Base-by-base conservation (phyloP, 2,888 invertebrate genomes). In the Fragum fragum region DNA sequence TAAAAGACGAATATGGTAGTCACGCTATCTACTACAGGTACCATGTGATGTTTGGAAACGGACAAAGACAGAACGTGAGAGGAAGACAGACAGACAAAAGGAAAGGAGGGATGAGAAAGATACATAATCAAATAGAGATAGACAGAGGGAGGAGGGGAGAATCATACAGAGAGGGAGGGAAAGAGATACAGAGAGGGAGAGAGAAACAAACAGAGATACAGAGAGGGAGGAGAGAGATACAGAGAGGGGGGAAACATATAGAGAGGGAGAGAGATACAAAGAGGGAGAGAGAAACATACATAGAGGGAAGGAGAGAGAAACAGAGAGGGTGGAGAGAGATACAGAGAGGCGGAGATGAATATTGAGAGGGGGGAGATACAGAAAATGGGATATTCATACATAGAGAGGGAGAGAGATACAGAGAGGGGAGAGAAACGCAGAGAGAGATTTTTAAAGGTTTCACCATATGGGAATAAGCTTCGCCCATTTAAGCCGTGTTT, bases 271-370 rank as follows among this genome's bases (percentile, higher is more conserved):
- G 36, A n/a, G n/a, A n/a, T n/a, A n/a, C n/a, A n/a, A n/a, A n/a
- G n/a, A n/a, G n/a, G n/a, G n/a, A n/a, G n/a, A n/a, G n/a, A n/a
- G n/a, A n/a, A n/a, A n/a, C n/a, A n/a, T n/a, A n/a, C n/a, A n/a
- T n/a, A n/a, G n/a, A 32, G 32, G 57, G 26, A 39, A 39, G 14
- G 32, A 39, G 36, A 57, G 28, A 26, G 36, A 47, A 32, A 16
- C 39, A 26, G 32, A 55, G 23, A n/a, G 39, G 57, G 36, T 42
- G 59, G 69, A 70, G 76, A 26, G 36, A 23, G 39, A 76, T 7
- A 55, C 11, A 18, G 29, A 76, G 68, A 39, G 42, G 21, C 14
- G 21, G 76, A 76, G 76, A 70, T 29, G 26, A 14, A 76, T 11
- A 70, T 68, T 21, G 39, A 57, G 69, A 70, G 69, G 39, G 32